phyloP scores from a whole-genome alignment of 2,113 vertebrate species.

The Channa maculata region DNA sequence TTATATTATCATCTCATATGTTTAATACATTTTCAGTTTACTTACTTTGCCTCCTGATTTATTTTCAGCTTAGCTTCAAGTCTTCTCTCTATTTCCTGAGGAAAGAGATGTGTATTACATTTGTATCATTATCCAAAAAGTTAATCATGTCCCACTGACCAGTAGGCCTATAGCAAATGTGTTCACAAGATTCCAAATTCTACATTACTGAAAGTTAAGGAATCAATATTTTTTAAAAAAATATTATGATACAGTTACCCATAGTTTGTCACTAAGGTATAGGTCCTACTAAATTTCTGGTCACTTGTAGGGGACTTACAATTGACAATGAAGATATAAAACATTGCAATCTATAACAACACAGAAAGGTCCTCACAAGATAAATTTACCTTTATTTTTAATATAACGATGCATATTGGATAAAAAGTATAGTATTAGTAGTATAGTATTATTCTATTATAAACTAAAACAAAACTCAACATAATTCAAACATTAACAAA shows the following conservation, averaged over 20 bases:
- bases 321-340: neutral
- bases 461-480: too few species aligned
- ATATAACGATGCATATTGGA: too few species aligned
- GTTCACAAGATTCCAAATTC: neutral
- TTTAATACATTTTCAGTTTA: neutral
- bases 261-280: neutral
- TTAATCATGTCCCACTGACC: neutral
- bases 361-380: neutral
- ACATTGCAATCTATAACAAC: neutral
- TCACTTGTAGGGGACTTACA: neutral
- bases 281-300: neutral
- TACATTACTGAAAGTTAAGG: neutral
- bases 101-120: conserved; percentile 22
- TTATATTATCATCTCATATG: neutral
- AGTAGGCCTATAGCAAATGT: neutral
- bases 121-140: neutral
- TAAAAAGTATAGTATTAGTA: too few species aligned
- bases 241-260: too few species aligned
- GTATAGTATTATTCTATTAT: too few species aligned
- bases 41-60: conserved; percentile 93
- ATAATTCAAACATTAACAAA: too few species aligned
- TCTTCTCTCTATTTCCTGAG: conserved; percentile 95
- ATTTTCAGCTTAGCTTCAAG: conserved; percentile 97
- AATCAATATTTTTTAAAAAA: too few species aligned
- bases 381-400: too few species aligned